Conservation (phyloP, 2,113 vertebrate genomes). For the Octodon degus region DNA sequence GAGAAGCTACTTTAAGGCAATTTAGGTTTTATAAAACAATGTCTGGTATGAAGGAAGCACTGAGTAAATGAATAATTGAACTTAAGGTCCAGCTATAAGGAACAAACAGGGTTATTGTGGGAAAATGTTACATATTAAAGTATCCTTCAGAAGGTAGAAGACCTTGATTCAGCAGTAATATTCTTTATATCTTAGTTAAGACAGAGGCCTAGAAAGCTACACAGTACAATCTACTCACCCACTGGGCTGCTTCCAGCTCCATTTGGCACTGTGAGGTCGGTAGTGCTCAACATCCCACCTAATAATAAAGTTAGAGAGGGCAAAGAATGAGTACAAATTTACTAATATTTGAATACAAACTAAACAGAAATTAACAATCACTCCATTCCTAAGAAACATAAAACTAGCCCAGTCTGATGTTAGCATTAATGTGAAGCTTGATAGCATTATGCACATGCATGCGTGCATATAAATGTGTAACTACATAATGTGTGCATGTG, state of each 20-base stretch:
- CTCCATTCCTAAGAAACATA: background rate
- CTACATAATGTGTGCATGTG: background rate
- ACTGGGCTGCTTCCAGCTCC: conserved; percentile 93
- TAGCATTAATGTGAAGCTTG: background rate
- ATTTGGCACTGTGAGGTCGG: conserved; percentile 94
- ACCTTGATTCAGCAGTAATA: background rate
- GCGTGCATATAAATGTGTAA: background rate
- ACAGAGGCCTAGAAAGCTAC: background rate
- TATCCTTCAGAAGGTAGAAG: background rate
- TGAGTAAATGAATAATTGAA: background rate
- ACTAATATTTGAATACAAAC: background rate
- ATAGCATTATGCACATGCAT: background rate
- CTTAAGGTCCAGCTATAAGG: background rate
- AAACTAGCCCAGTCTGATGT: background rate
- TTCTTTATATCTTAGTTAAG: background rate
- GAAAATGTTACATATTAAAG: background rate
- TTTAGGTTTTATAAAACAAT: background rate
- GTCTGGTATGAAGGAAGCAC: background rate
- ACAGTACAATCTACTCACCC: conserved; percentile 85
- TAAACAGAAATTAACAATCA: background rate
- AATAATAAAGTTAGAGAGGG: conserved; percentile 82
- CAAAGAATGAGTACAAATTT: background rate
- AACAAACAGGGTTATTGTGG: background rate
- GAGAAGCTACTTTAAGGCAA: background rate
- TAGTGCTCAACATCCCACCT: conserved; percentile 93